phyloP scores from a whole-genome alignment of 2,888 invertebrate species.

The Caenorhabditis doughertyi region DNA sequence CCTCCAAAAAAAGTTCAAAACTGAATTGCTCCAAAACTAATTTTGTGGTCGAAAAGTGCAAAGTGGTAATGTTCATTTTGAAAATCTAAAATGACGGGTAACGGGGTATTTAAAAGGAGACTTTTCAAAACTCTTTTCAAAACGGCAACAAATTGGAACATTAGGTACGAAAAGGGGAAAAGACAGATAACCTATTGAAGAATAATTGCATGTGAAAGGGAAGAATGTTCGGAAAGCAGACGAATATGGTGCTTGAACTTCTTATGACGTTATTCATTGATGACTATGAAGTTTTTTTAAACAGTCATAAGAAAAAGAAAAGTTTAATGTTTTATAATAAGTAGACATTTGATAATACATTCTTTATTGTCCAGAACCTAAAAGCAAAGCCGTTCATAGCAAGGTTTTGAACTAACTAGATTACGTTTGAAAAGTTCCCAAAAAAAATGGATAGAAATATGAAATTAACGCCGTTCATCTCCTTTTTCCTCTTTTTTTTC shows the following conservation, averaged over 20 bases:
- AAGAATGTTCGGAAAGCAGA: not conserved
- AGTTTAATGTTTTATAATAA: too few species aligned
- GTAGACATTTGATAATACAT: too few species aligned
- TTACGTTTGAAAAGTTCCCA: not conserved
- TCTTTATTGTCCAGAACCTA: too few species aligned
- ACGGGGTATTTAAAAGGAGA: constrained; percentile 29
- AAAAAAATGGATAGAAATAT: constrained; percentile 2
- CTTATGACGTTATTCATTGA: not conserved
- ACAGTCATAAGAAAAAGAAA: too few species aligned
- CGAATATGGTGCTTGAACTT: not conserved
- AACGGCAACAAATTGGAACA: constrained; percentile 36
- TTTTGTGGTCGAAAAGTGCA: constrained; percentile 34
- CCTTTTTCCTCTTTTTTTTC: constrained; percentile 5
- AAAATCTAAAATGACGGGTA: constrained; percentile 17
- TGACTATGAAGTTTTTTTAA: too few species aligned
- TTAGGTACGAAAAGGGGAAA: constrained; percentile 1
- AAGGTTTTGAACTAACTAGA: not conserved
- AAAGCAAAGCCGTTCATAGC: too few species aligned
- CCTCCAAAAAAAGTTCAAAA: not conserved
- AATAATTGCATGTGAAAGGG: not conserved
- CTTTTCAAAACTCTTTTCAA: constrained; percentile 21
- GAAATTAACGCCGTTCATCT: constrained; percentile 35
- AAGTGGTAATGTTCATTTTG: constrained; percentile 32
- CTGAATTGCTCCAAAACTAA: constrained; percentile 29
- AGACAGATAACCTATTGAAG: not conserved